Conservation (phyloP, 2,113 vertebrate species). For the Pterocles orientalis region DNA sequence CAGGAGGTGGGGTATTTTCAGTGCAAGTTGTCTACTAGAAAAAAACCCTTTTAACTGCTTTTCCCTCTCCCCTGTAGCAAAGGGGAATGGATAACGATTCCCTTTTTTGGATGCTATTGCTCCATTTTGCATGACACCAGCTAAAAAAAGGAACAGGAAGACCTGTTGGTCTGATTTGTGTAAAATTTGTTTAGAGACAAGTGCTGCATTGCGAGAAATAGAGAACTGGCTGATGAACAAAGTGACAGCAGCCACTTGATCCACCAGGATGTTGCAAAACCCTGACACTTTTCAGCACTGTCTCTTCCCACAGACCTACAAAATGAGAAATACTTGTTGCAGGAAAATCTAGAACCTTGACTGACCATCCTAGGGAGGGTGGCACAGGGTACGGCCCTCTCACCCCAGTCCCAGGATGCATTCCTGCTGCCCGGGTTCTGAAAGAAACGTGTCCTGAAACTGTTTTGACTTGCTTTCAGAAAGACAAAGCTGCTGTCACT, state of each 20-base stretch:
- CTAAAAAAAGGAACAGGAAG: not conserved
- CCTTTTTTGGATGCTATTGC: not conserved
- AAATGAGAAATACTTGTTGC: not conserved
- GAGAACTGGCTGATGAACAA: not conserved
- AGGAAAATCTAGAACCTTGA: not conserved
- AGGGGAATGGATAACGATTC: not conserved
- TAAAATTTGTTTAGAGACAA: not conserved
- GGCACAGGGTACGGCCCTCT: no score
- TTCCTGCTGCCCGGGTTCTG: not conserved
- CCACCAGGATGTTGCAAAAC: not conserved
- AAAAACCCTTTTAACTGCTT: not conserved
- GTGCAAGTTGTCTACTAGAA: not conserved
- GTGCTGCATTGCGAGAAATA: not conserved
- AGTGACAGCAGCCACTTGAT: not conserved
- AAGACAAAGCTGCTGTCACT: not conserved
- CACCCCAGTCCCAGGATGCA: not conserved
- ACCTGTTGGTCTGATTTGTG: not conserved
- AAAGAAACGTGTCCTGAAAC: not conserved
- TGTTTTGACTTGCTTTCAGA: not conserved
- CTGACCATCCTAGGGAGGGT: not conserved
- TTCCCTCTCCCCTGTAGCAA: not conserved
- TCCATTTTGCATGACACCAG: not conserved
- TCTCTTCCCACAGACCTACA: not conserved
- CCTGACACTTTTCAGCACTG: not conserved
- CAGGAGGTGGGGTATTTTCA: not conserved